Evolutionary conservation across 2,113 vertebrate genomes (phyloP).

Genomic region (Lepus americanus): DNA sequence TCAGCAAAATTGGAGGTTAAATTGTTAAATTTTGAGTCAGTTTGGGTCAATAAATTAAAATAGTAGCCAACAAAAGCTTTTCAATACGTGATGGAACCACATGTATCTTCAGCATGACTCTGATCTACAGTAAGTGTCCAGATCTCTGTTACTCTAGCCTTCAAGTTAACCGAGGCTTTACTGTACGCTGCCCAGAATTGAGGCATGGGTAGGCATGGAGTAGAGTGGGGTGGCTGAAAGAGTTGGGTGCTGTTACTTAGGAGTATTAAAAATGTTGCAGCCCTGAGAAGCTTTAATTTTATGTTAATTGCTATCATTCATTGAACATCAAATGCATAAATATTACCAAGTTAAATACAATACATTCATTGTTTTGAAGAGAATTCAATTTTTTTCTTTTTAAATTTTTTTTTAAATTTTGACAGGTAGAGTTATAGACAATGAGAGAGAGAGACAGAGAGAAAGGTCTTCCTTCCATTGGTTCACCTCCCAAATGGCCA

Average conservation of each 20-base stretch:
- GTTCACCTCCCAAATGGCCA: no score
- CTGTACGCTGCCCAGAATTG: not conserved
- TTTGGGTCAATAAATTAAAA: not conserved
- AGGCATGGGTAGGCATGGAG: rapidly evolving
- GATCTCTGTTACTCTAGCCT: not conserved
- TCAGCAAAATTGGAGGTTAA: not conserved
- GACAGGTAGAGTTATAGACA: no score
- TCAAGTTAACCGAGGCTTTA: not conserved
- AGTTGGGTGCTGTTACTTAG: not conserved
- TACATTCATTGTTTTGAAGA: not conserved
- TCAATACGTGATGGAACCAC: not conserved
- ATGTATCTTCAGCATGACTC: not conserved
- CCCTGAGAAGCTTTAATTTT: not conserved
- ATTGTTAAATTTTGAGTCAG: not conserved
- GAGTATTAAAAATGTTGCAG: not conserved
- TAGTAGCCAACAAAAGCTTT: not conserved
- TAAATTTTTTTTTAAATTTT: no score
- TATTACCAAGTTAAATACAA: not conserved
- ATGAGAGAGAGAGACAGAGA: no score
- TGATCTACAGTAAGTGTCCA: not conserved
- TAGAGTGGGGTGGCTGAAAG: not conserved
- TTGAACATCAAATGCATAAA: not conserved
- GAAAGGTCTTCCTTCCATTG: no score
- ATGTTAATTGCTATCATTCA: not conserved
- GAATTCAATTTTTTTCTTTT: no score